Base-by-base conservation (phyloP, 2,113 vertebrate genomes). In the Corynorhinus townsendii region DNA sequence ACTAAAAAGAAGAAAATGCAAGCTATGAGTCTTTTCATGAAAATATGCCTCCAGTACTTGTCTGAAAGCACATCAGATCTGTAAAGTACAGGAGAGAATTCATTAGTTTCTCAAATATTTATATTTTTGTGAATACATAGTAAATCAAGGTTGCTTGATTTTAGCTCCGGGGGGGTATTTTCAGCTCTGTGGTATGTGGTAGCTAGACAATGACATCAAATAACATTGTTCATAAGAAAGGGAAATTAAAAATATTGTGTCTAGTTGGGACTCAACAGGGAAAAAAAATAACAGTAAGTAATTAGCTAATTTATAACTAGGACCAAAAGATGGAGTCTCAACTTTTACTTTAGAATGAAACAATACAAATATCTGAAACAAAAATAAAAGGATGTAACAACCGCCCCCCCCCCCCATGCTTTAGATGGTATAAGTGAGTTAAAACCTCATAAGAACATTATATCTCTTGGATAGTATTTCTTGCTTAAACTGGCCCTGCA, bases 181-280 rank as follows among this genome's bases (percentile, higher is more conserved):
- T 90, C 59, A 87, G 68, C 26, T 72, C 19, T 15, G 62, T 82
- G 62, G 24, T 83, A 72, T 72, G 33, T 90, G 28, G 52, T 59
- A 88, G 72, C 43, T 88, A 93, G 40, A 22, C 45, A 88, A 38
- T 66, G 64, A 68, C 68, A 77, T 94, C 87, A 90, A 33, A 76
- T 82, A 88, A 79, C 66, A 92, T 89, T 90, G 64, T 79, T 96
- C 97, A 80, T 92, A 95, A 95, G 93, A 97, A 96, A 86, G 85
- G 35, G 72, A 95, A 97, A 93, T 96, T 94, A 91, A 96, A 95
- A 97, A 91, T 93, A 94, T 92, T 91, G 16, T 93, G 86, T 83
- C 40, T 2, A 77, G 19, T 91, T 95, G 72, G 82, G 96, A 93
- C 40, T 93, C 88, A n/a, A 76, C 15, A 49, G 86, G 95, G 75